phyloP scores from a whole-genome alignment of 2,113 vertebrate genomes.

The Chascanopsetta lugubris region DNA sequence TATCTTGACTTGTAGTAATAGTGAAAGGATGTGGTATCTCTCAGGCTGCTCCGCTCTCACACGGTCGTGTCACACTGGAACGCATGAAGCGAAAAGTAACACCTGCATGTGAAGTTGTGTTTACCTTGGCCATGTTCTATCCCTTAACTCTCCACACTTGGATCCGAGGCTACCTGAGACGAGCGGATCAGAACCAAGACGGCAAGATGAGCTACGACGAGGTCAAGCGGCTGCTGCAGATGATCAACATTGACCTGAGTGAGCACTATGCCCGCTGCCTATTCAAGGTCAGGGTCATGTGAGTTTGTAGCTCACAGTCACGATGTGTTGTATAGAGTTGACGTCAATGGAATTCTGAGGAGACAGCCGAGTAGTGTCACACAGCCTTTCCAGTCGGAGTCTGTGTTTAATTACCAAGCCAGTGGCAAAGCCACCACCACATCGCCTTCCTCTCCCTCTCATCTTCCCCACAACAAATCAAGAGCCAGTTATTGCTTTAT shows the following conservation, averaged over 20 bases:
- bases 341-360: background rate
- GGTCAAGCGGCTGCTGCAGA: slow-evolving; percentile 89
- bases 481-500: slow-evolving; percentile 46
- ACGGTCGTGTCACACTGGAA: too few species aligned
- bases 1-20: too few species aligned
- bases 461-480: slow-evolving; percentile 45
- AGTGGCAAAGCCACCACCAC: slow-evolving; percentile 17
- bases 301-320: background rate
- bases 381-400: slow-evolving; percentile 1
- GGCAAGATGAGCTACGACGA: slow-evolving; percentile 96
- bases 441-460: slow-evolving; percentile 6
- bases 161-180: slow-evolving; percentile 90
- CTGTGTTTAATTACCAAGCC: slow-evolving; percentile 61
- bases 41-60: background rate
- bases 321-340: background rate
- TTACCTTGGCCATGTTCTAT: slow-evolving; percentile 5
- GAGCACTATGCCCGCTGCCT: slow-evolving; percentile 88
- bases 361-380: background rate
- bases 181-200: slow-evolving; percentile 91
- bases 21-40: background rate
- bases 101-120: too few species aligned
- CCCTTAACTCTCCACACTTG: slow-evolving; percentile 81
- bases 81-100: too few species aligned
- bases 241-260: slow-evolving; percentile 95
- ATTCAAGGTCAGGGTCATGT: slow-evolving; percentile 86